Percentiles rank a stretch among this genome's conserved stretches.
These are phyloP conservation scores for Heliconius ismenius DNA, from an alignment of 2,888 invertebrate genomes.

Conservation along the genomic window DNA sequence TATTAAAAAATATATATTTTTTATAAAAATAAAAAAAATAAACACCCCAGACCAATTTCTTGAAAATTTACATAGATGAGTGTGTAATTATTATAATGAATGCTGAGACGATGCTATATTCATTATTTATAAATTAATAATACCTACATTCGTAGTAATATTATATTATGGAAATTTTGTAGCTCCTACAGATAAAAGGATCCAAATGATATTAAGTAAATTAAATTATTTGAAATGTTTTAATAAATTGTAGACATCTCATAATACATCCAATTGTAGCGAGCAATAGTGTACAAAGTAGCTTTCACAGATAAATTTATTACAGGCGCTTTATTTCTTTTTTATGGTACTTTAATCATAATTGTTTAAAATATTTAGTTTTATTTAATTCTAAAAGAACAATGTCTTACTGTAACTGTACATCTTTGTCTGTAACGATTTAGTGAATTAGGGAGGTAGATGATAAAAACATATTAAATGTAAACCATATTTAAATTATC, in stretches of 20 bases:
- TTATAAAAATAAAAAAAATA: not conserved
- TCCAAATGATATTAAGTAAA: not conserved
- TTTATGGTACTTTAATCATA: not conserved
- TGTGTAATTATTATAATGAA: not conserved
- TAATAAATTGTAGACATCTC: not conserved
- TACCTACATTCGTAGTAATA: too few species aligned
- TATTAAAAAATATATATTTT: too few species aligned
- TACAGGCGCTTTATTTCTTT: not conserved
- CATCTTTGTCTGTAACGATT: too few species aligned
- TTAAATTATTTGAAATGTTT: not conserved
- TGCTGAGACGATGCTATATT: not conserved
- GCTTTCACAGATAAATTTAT: not conserved
- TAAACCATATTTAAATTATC: too few species aligned
- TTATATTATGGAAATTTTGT: not conserved
- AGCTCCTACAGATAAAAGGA: not conserved
- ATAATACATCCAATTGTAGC: not conserved
- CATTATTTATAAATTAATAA: not conserved
- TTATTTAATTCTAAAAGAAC: not conserved
- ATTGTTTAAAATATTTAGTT: not conserved
- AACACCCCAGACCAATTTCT: not conserved
- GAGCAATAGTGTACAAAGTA: not conserved
- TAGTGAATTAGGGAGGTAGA: too few species aligned
- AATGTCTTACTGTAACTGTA: not conserved
- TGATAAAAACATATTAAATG: too few species aligned
- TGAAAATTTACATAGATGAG: too few species aligned